These are phyloP conservation scores for Hemiprocne comata DNA, from an alignment of 2,113 vertebrate genomes.

Conservation along the genomic window DNA sequence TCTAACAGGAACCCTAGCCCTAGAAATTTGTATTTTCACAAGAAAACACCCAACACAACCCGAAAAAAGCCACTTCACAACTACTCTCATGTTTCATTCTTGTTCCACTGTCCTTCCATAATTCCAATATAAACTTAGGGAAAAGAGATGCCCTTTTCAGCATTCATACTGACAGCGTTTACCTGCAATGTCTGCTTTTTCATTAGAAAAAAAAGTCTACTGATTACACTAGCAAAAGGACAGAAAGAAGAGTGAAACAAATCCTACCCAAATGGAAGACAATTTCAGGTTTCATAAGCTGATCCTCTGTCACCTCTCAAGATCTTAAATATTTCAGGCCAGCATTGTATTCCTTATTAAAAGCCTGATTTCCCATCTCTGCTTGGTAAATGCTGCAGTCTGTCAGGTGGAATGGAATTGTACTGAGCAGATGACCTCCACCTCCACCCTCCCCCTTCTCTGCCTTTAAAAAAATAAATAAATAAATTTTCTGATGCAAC, in stretches of 20 bases:
- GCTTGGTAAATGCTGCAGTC: background rate
- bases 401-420: background rate
- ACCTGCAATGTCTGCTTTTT: background rate
- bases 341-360: background rate
- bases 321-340: background rate
- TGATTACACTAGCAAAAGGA: background rate
- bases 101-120: background rate
- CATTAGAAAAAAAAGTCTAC: background rate
- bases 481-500: background rate
- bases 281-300: background rate
- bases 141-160: background rate
- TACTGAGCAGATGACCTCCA: background rate
- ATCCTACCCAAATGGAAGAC: background rate
- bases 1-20: background rate
- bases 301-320: background rate
- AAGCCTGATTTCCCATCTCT: background rate
- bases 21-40: background rate
- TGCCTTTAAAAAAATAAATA: background rate
- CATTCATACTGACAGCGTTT: background rate
- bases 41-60: background rate
- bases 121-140: background rate
- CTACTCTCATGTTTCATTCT: background rate
- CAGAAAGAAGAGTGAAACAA: background rate
- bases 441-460: background rate
- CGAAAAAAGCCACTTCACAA: rapidly evolving